Conservation (phyloP, 2,113 vertebrate species). For the Trachemys scripta region DNA sequence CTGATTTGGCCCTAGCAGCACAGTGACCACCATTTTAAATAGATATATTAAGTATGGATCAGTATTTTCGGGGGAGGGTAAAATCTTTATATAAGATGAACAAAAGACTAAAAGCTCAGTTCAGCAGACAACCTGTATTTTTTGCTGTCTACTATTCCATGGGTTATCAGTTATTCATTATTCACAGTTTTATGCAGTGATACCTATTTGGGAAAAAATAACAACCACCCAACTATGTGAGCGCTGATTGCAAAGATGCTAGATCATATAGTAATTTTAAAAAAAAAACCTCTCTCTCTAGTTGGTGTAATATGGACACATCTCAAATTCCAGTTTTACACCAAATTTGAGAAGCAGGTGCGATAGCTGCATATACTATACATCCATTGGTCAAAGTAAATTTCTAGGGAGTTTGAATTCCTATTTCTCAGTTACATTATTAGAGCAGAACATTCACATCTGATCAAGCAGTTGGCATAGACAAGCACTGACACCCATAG, state of each 20-base stretch:
- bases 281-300: background rate
- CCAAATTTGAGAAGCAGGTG: background rate
- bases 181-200: background rate
- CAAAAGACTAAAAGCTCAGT: background rate
- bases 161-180: background rate
- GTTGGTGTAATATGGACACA: background rate
- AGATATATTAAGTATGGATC: background rate
- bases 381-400: background rate
- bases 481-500: constrained; percentile 27
- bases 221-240: background rate
- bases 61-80: background rate
- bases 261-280: background rate
- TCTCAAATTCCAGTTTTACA: background rate
- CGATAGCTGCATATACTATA: background rate
- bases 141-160: background rate
- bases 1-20: background rate
- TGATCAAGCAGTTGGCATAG: constrained; percentile 51
- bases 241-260: background rate
- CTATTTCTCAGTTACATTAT: constrained; percentile 32
- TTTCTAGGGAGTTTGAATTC: background rate
- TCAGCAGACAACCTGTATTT: background rate
- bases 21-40: background rate
- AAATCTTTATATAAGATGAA: background rate
- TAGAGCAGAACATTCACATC: constrained; percentile 53
- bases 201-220: background rate